Percentiles rank a stretch among this genome's conserved stretches.
Conservation (phyloP, 2,888 invertebrate species). For the Smittia sp. region DNA sequence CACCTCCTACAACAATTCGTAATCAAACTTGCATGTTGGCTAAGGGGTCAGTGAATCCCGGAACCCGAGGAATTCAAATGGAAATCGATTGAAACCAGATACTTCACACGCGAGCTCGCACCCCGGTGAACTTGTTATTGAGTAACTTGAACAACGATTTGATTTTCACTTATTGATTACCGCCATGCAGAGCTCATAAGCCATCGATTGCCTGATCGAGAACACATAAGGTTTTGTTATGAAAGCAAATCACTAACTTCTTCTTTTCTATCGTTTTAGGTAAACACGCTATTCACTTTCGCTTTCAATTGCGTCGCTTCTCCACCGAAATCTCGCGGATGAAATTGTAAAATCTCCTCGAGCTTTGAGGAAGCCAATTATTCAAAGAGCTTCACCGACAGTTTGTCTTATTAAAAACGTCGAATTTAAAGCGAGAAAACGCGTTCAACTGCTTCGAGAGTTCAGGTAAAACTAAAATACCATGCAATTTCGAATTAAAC, state of each 20-base stretch:
- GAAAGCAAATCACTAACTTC: slow-evolving; percentile 24
- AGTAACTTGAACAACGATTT: no score
- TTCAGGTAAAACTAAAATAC: slow-evolving; percentile 20
- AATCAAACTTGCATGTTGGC: no score
- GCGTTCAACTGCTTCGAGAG: slow-evolving; percentile 30
- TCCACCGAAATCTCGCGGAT: background rate
- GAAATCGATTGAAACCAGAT: no score
- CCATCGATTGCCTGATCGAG: background rate
- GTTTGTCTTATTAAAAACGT: background rate
- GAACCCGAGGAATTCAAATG: no score
- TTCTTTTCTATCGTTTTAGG: slow-evolving; percentile 28
- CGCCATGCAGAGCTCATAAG: no score
- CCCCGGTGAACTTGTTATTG: no score
- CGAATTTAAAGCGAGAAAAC: background rate
- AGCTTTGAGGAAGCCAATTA: background rate
- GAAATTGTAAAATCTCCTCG: background rate
- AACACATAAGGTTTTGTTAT: background rate
- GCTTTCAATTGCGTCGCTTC: background rate
- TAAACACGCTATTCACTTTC: slow-evolving; percentile 33
- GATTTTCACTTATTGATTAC: no score
- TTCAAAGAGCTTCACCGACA: background rate
- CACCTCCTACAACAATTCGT: no score
- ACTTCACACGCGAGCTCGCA: no score
- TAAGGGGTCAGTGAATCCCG: no score
- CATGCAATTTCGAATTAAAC: slow-evolving; percentile 13